Conservation (phyloP, 2,113 vertebrate genomes). For the Junco hyemalis region DNA sequence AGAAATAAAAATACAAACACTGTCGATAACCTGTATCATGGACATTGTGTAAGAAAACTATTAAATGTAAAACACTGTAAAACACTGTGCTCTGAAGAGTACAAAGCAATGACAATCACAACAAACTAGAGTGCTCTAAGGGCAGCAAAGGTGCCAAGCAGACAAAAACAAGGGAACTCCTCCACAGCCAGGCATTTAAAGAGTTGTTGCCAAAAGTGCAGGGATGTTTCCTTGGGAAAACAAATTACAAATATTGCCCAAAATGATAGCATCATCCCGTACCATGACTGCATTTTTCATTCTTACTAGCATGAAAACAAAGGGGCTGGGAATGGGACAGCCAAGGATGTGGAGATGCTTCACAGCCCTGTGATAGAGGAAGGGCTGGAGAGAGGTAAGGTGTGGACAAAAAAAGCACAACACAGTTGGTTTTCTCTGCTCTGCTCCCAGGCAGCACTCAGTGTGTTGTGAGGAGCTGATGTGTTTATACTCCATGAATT, state of each 20-base stretch:
- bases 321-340: background rate
- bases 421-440: background rate
- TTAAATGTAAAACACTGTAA: background rate
- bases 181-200: background rate
- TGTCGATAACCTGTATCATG: background rate
- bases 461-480: background rate
- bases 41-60: background rate
- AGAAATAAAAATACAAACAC: background rate
- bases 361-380: background rate
- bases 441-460: background rate
- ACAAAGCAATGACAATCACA: background rate
- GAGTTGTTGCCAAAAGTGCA: background rate
- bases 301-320: fast-evolving
- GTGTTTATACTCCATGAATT: background rate
- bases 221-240: background rate
- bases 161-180: background rate
- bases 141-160: background rate
- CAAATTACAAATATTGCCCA: fast-evolving
- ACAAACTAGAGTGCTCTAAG: background rate
- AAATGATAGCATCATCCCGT: background rate
- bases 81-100: background rate
- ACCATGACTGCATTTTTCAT: background rate
- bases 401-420: background rate
- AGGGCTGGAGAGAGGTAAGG: background rate
- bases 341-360: background rate